A percentile compares a stretch with the other conserved stretches of the same genome.
These are phyloP conservation scores for Cyclina sinensis DNA, from an alignment of 1,140 invertebrate species.

Conservation along the genomic window DNA sequence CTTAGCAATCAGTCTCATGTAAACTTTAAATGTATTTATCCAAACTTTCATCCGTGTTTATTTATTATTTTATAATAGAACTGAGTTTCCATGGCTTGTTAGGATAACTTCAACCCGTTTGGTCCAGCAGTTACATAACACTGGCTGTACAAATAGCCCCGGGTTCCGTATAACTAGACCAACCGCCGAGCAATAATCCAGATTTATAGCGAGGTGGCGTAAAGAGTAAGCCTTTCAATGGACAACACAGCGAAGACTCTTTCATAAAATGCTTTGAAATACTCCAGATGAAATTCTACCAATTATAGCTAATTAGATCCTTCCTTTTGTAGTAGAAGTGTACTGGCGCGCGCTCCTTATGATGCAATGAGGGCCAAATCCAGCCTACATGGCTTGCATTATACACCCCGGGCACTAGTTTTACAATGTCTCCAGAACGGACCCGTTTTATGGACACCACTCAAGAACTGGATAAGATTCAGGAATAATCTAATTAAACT, in stretches of 20 bases:
- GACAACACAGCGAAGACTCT: too few species aligned
- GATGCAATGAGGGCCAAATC: not conserved
- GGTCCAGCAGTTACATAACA: not conserved
- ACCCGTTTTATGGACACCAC: too few species aligned
- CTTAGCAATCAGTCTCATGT: not conserved
- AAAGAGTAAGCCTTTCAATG: too few species aligned
- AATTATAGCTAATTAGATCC: not conserved
- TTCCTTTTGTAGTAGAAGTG: not conserved
- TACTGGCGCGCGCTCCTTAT: not conserved
- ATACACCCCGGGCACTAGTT: too few species aligned
- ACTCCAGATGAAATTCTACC: not conserved
- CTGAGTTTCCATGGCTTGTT: not conserved
- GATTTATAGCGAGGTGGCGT: not conserved
- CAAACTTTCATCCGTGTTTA: not conserved
- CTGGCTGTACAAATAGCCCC: not conserved
- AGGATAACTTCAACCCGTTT: not conserved
- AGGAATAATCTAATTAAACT: too few species aligned
- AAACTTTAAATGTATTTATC: not conserved
- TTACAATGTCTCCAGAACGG: too few species aligned
- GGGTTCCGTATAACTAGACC: not conserved
- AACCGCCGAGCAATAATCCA: constrained; percentile 3
- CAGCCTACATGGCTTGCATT: not conserved
- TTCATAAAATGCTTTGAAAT: not conserved
- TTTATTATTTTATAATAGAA: not conserved
- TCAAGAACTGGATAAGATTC: too few species aligned